Percentiles rank a stretch among this genome's conserved stretches.
These are phyloP conservation scores for Eupithecia centaureata DNA, from an alignment of 2,888 invertebrate genomes.

Conservation along the genomic window DNA sequence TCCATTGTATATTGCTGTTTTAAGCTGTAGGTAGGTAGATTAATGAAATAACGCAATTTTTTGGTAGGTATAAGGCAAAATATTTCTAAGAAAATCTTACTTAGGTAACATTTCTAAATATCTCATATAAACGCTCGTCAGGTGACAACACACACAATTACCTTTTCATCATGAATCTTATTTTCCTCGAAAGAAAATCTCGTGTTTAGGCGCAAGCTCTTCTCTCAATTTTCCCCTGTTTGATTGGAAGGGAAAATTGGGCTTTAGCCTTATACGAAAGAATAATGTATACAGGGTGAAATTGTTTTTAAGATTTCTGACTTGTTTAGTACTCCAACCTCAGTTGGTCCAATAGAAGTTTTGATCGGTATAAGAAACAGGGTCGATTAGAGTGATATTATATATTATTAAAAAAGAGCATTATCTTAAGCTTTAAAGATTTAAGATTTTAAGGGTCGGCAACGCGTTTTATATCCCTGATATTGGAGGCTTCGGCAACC, in stretches of 20 bases:
- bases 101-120: constrained; percentile 41
- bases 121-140: constrained; percentile 66
- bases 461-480: too few species aligned
- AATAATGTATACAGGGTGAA: too few species aligned
- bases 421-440: too few species aligned
- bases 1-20: neutral
- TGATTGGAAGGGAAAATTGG: constrained; percentile 45
- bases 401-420: too few species aligned
- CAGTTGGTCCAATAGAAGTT: too few species aligned
- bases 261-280: constrained; percentile 32
- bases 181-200: constrained; percentile 60
- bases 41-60: constrained; percentile 86
- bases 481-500: too few species aligned
- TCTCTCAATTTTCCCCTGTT: constrained; percentile 45
- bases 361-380: too few species aligned
- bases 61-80: neutral
- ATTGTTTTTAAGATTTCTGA: too few species aligned
- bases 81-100: constrained; percentile 32
- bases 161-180: constrained; percentile 65
- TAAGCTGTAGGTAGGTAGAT: neutral
- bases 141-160: constrained; percentile 67
- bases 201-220: constrained; percentile 52
- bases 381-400: too few species aligned
- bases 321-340: too few species aligned
- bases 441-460: too few species aligned